Conservation (phyloP, 1,140 invertebrate species). For the Bacillus rossius region DNA sequence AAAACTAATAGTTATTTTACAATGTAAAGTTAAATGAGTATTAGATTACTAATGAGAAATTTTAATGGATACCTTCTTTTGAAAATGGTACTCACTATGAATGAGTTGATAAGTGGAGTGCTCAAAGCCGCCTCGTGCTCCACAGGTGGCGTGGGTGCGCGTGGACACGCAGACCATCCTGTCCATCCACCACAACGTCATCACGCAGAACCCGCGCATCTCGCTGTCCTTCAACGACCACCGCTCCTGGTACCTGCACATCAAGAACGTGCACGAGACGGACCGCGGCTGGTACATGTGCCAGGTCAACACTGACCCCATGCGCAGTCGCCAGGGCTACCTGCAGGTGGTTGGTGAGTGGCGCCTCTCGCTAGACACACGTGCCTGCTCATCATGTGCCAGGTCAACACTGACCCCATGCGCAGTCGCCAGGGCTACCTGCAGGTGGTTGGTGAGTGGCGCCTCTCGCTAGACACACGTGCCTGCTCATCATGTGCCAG, state of each 20-base stretch:
- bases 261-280: constrained; percentile 71
- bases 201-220: constrained; percentile 82
- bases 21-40: no score
- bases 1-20: no score
- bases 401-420: constrained; percentile 85
- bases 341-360: constrained; percentile 83
- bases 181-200: constrained; percentile 84
- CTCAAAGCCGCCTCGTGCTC: no score
- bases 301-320: constrained; percentile 81
- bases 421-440: constrained; percentile 75
- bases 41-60: no score
- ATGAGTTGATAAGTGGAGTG: no score
- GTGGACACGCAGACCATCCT: constrained; percentile 89
- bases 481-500: constrained; percentile 80
- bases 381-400: no score
- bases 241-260: constrained; percentile 82
- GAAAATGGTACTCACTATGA: no score
- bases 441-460: constrained; percentile 82
- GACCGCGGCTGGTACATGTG: constrained; percentile 84
- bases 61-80: no score
- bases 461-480: no score
- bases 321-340: constrained; percentile 77
- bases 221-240: constrained; percentile 82
- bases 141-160: constrained; percentile 85
- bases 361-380: no score